Evolutionary conservation across 1,140 invertebrate genomes (phyloP).

Genomic region (Orius insidiosus): DNA sequence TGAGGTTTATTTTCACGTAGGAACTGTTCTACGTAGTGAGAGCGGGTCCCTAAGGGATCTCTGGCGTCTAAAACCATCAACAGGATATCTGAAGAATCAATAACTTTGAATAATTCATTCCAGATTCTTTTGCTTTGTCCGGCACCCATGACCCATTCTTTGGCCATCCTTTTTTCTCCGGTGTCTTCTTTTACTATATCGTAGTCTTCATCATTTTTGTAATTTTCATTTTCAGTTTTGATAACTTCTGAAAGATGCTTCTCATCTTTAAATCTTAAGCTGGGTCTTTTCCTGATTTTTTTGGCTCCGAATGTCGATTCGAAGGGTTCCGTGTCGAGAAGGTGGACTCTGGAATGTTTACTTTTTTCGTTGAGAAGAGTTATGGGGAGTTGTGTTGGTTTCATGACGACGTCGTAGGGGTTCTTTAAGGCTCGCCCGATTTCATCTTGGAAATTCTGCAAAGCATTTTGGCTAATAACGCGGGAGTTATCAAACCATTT

Average conservation of each 20-base stretch:
- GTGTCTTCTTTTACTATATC: slow-evolving; percentile 68
- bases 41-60: slow-evolving; percentile 89
- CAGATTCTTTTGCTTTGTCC: slow-evolving; percentile 96
- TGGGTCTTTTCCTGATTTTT: slow-evolving; percentile 78
- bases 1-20: slow-evolving; percentile 70
- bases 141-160: slow-evolving; percentile 76
- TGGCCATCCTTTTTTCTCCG: slow-evolving; percentile 49
- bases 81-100: slow-evolving; percentile 96
- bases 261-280: slow-evolving; percentile 55
- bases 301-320: slow-evolving; percentile 90
- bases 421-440: slow-evolving; percentile 85
- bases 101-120: slow-evolving; percentile 98
- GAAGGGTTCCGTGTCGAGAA: slow-evolving; percentile 91
- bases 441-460: slow-evolving; percentile 96
- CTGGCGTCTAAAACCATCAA: slow-evolving; percentile 68
- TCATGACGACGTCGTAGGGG: slow-evolving; percentile 96
- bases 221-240: slow-evolving; percentile 51
- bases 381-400: slow-evolving; percentile 84
- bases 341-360: slow-evolving; percentile 78
- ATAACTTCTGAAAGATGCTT: slow-evolving; percentile 50
- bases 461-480: slow-evolving; percentile 78
- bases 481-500: slow-evolving; percentile 95
- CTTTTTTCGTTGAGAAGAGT: slow-evolving; percentile 86
- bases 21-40: slow-evolving; percentile 72
- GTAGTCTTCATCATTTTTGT: slow-evolving; percentile 57